These are phyloP conservation scores for Pygathrix nemaeus DNA, from an alignment of 2,113 vertebrate genomes.

Conservation along the genomic window DNA sequence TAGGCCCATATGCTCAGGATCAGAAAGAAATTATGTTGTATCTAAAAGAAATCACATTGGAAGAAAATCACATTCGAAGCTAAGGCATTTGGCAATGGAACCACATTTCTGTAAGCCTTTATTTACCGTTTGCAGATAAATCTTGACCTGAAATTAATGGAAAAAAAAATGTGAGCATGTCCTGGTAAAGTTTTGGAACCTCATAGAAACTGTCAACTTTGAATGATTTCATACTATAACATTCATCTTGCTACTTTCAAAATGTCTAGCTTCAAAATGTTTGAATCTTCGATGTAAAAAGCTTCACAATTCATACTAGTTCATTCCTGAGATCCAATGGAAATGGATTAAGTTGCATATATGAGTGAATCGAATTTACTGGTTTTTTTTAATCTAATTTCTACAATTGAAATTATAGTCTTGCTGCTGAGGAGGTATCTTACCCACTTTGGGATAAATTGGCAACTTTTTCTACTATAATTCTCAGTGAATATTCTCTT, in stretches of 20 bases:
- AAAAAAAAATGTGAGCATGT: slow-evolving; percentile 34
- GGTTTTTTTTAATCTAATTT: background rate
- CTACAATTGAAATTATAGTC: slow-evolving; percentile 41
- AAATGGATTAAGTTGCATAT: slow-evolving; percentile 36
- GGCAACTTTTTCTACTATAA: background rate
- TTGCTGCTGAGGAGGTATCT: background rate
- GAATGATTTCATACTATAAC: slow-evolving; percentile 9
- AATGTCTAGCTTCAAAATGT: slow-evolving; percentile 39
- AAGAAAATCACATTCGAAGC: slow-evolving; percentile 46
- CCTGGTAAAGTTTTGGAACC: slow-evolving; percentile 44
- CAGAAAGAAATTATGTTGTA: slow-evolving; percentile 52
- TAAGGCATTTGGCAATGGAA: slow-evolving; percentile 56
- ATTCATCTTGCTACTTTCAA: slow-evolving; percentile 19
- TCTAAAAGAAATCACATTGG: slow-evolving; percentile 62
- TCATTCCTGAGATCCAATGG: slow-evolving; percentile 42
- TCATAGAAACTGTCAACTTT: slow-evolving; percentile 21
- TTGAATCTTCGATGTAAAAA: background rate
- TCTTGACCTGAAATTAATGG: slow-evolving; percentile 62
- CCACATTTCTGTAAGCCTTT: slow-evolving; percentile 51
- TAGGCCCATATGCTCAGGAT: slow-evolving; percentile 61
- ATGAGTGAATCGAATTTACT: slow-evolving; percentile 52
- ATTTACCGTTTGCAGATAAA: slow-evolving; percentile 63
- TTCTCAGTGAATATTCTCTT: slow-evolving; percentile 4
- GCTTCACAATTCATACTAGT: background rate
- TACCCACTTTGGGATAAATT: slow-evolving; percentile 28